Evolutionary conservation across 2,113 vertebrate genomes (phyloP).

Genomic region (Thalassoma bifasciatum): DNA sequence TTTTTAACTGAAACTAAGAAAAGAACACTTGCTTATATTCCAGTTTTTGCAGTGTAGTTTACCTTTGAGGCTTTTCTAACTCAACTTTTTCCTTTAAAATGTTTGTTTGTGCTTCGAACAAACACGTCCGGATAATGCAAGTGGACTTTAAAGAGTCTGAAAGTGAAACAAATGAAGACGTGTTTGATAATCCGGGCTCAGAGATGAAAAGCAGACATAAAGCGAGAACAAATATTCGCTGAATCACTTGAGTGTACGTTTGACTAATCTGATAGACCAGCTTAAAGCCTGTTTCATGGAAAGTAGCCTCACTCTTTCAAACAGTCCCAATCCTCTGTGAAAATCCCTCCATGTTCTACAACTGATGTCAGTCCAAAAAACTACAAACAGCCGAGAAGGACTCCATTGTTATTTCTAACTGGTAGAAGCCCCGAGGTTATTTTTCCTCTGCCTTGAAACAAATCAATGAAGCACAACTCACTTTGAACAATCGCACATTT

Average conservation of each 20-base stretch:
- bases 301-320: conserved; percentile 12
- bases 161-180: neutral
- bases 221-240: conserved; percentile 1
- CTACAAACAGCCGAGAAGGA: conserved; percentile 70
- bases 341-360: conserved; percentile 55
- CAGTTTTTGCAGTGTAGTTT: too few species aligned
- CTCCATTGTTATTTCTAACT: conserved; percentile 81
- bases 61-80: too few species aligned
- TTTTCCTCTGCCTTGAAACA: conserved; percentile 81
- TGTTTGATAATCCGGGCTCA: neutral
- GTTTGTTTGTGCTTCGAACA: too few species aligned
- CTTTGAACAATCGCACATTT: conserved; percentile 82
- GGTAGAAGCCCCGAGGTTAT: conserved; percentile 80
- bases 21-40: too few species aligned
- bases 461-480: conserved; percentile 81
- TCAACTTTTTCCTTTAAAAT: too few species aligned
- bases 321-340: conserved; percentile 32
- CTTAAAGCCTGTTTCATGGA: neutral
- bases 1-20: too few species aligned
- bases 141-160: neutral
- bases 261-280: conserved; percentile 2
- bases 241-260: conserved; percentile 11
- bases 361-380: conserved; percentile 65
- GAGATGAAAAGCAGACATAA: neutral
- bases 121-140: too few species aligned